Conservation (phyloP, 30 jellyfish, hydroid and myxozoan genomes). For the Turritopsis rubra region DNA sequence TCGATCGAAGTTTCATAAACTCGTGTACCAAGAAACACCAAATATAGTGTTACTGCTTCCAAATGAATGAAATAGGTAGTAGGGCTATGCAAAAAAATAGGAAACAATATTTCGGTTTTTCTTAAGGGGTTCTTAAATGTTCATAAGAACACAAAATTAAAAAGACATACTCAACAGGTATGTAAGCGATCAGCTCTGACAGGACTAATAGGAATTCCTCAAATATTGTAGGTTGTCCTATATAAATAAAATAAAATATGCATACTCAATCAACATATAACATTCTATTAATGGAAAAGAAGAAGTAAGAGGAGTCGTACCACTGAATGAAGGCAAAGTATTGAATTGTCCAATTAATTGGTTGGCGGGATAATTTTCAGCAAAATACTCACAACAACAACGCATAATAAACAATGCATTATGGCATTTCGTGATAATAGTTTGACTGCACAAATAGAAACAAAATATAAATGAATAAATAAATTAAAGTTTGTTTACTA, state of each 20-base stretch:
- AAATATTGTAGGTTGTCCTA: constrained; percentile 55
- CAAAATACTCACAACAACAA: constrained; percentile 48
- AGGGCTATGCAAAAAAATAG: neutral
- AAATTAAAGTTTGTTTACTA: neutral
- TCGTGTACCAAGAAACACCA: constrained; percentile 43
- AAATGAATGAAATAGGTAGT: constrained; percentile 45
- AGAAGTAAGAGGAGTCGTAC: neutral
- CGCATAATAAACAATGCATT: constrained; percentile 57
- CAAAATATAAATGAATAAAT: neutral
- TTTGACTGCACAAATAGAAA: constrained; percentile 30
- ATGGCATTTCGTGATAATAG: constrained; percentile 23
- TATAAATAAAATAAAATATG: neutral
- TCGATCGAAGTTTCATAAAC: constrained; percentile 44
- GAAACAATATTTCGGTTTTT: neutral
- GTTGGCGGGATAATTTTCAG: constrained; percentile 50
- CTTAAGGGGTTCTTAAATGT: neutral
- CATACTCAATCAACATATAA: neutral
- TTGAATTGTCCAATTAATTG: constrained; percentile 49
- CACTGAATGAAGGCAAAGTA: constrained; percentile 62
- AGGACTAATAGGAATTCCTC: constrained; percentile 57
- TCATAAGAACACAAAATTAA: neutral
- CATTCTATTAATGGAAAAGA: neutral
- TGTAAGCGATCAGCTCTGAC: constrained; percentile 27
- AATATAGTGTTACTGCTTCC: constrained; percentile 50
- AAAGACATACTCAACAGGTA: constrained; percentile 2